These are phyloP conservation scores for Zhengitettix transpicula DNA, from an alignment of 2,888 invertebrate genomes.

Conservation along the genomic window DNA sequence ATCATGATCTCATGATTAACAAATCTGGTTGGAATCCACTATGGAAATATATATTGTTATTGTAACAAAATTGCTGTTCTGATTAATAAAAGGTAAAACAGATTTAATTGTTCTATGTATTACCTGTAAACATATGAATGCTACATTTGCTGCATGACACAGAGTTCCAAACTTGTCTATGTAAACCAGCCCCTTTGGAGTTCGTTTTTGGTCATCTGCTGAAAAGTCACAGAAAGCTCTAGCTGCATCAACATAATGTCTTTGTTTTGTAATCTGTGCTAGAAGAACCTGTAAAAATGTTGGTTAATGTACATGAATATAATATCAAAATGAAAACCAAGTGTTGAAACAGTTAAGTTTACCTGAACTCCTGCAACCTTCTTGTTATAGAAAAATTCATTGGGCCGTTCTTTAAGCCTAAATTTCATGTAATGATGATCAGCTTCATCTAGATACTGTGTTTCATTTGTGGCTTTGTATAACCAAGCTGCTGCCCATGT, in stretches of 20 bases:
- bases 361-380: slow-evolving; percentile 38
- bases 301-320: not conserved
- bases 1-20: no score
- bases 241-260: slow-evolving; percentile 26
- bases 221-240: slow-evolving; percentile 33
- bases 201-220: slow-evolving; percentile 27
- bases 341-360: not conserved
- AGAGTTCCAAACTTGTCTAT: slow-evolving; percentile 36
- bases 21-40: no score
- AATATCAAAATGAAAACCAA: no score
- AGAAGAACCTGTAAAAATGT: slow-evolving; percentile 25
- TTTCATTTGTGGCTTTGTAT: slow-evolving; percentile 32
- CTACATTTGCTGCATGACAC: slow-evolving; percentile 36
- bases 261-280: slow-evolving; percentile 27
- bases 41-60: no score
- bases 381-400: slow-evolving; percentile 35
- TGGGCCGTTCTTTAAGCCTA: slow-evolving; percentile 29
- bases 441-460: slow-evolving; percentile 30
- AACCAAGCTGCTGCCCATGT: slow-evolving; percentile 40
- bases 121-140: slow-evolving; percentile 35
- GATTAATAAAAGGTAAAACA: no score
- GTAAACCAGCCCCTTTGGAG: slow-evolving; percentile 34
- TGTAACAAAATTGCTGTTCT: no score
- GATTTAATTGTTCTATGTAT: not conserved
- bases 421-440: slow-evolving; percentile 30